phyloP scores from a whole-genome alignment of 2,888 invertebrate species.

The Dascillus cervinus region DNA sequence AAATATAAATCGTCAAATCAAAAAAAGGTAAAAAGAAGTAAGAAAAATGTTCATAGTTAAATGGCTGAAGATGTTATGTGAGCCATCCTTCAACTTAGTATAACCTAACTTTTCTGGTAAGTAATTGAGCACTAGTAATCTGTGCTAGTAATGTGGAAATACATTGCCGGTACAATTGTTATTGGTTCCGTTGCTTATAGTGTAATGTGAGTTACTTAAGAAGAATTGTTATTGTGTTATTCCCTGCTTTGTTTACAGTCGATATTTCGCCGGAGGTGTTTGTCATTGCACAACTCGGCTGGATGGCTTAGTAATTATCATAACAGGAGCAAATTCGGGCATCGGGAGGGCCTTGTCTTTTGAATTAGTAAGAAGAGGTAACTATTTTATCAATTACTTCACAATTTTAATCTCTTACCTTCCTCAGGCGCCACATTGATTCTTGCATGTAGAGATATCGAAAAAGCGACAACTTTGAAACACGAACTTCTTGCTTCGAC shows the following conservation, averaged over 20 bases:
- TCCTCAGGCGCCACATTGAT: constrained; percentile 45
- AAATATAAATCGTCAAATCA: too few relatives aligned
- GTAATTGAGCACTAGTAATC: too few relatives aligned
- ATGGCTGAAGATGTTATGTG: too few relatives aligned
- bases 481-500: constrained; percentile 33
- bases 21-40: too few relatives aligned
- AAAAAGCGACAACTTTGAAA: constrained; percentile 41
- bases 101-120: too few relatives aligned
- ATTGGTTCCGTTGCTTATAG: constrained; percentile 33
- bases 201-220: constrained; percentile 32
- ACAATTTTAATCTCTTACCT: too few relatives aligned
- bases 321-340: constrained; percentile 53
- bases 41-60: too few relatives aligned
- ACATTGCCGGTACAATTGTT: constrained; percentile 30
- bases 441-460: constrained; percentile 47
- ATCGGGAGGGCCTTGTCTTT: constrained; percentile 50
- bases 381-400: too few relatives aligned
- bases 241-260: constrained; percentile 26
- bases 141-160: constrained; percentile 42
- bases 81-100: too few relatives aligned
- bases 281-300: constrained; percentile 34
- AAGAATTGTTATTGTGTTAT: constrained; percentile 5
- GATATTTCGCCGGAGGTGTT: constrained; percentile 37
- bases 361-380: constrained; percentile 46
- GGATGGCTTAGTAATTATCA: constrained; percentile 45